These are phyloP conservation scores for Drosophila littoralis DNA, from an alignment of 1,140 invertebrate genomes.

Conservation along the genomic window DNA sequence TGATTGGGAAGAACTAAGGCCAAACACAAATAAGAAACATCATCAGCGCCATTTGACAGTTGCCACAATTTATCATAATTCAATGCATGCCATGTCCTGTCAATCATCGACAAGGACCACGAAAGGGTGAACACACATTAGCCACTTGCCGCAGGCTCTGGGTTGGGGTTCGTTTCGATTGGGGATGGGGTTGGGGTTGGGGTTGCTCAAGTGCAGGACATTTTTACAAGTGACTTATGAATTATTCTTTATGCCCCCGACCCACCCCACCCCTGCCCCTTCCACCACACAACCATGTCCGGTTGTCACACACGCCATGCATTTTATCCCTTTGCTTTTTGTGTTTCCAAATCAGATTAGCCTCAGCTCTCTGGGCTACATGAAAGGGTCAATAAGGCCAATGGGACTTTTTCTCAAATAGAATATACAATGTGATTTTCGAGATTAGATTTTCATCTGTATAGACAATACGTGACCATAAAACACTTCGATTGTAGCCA, in stretches of 20 bases:
- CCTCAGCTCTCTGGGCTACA: constrained; percentile 31
- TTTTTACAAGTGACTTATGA: constrained; percentile 82
- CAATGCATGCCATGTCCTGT: constrained; percentile 80
- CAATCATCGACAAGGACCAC: constrained; percentile 62
- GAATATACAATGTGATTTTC: constrained; percentile 65
- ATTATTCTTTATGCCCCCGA: constrained; percentile 63
- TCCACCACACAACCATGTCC: constrained; percentile 12
- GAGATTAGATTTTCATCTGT: constrained; percentile 51
- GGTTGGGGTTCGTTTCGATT: neutral
- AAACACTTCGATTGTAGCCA: constrained; percentile 2
- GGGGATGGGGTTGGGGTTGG: neutral
- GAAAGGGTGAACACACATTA: constrained; percentile 72
- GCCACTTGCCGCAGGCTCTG: constrained; percentile 23
- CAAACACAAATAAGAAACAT: constrained; percentile 44
- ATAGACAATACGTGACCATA: constrained; percentile 64
- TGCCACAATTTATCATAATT: constrained; percentile 84
- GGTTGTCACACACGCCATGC: constrained; percentile 22
- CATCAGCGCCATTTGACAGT: constrained; percentile 71
- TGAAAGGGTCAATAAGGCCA: constrained; percentile 68
- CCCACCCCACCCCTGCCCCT: too few relatives aligned
- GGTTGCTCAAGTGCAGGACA: constrained; percentile 39
- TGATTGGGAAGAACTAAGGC: neutral
- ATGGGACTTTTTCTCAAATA: constrained; percentile 58
- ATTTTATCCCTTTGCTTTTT: constrained; percentile 55
- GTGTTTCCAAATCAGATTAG: constrained; percentile 71